A percentile compares a stretch with the other conserved stretches of the same genome.
phyloP scores from a whole-genome alignment of 2,797 vertebrate genomes.

The Brotula barbata region DNA sequence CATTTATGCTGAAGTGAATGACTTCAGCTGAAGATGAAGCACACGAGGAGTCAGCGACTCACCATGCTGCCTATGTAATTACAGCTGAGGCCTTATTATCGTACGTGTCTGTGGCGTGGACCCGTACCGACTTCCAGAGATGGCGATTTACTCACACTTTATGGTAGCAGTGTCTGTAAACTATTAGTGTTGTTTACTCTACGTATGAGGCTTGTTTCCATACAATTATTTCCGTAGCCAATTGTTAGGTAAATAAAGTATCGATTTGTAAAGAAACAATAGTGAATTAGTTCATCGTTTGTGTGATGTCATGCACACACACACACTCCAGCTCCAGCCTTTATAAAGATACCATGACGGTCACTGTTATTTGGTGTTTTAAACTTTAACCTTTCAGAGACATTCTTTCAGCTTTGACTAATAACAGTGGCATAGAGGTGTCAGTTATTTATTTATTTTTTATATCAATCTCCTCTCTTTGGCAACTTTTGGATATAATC shows the following conservation, averaged over 20 bases:
- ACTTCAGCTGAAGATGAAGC: constrained; percentile 21
- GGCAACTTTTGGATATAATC: no score
- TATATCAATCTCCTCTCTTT: no score
- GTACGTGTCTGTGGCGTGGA: constrained; percentile 23
- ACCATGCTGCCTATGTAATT: constrained; percentile 11
- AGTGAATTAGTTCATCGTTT: background rate
- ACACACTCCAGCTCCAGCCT: rapidly evolving
- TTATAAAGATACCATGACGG: background rate
- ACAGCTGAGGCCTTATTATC: constrained; percentile 28
- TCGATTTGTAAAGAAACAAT: constrained; percentile 2
- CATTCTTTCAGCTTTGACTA: no score
- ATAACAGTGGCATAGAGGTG: no score
- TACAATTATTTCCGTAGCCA: constrained; percentile 12
- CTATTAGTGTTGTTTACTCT: constrained; percentile 19
- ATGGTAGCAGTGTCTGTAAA: constrained; percentile 30
- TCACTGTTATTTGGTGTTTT: no score
- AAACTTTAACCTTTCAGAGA: no score
- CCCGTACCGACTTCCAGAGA: constrained; percentile 17
- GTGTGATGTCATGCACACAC: background rate
- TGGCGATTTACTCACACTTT: constrained; percentile 24
- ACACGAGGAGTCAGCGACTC: constrained; percentile 9
- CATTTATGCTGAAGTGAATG: background rate
- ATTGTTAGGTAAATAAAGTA: constrained; percentile 3
- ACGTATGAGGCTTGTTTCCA: constrained; percentile 31
- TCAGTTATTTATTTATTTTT: no score